phyloP scores from a whole-genome alignment of 2,888 invertebrate species.

The Chaitophorus viminalis region DNA sequence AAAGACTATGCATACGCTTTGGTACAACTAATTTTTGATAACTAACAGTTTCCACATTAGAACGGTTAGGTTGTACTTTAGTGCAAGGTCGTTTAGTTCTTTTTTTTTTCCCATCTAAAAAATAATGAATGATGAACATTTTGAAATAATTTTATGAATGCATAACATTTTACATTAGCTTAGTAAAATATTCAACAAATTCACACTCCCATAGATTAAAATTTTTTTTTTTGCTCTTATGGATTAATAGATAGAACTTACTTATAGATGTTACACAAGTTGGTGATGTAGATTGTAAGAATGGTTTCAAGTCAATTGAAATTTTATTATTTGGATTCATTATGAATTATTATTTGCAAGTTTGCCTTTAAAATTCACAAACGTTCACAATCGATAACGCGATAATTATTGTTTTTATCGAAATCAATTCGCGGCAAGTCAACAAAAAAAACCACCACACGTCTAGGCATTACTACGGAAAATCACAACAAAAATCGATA shows the following conservation, averaged over 20 bases:
- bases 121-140: neutral
- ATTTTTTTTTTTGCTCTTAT: neutral
- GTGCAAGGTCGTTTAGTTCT: conserved; percentile 40
- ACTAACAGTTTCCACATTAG: conserved; percentile 48
- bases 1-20: conserved; percentile 70
- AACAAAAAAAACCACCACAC: neutral
- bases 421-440: conserved; percentile 36
- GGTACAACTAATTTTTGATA: conserved; percentile 70
- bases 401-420: conserved; percentile 54
- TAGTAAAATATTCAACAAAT: neutral
- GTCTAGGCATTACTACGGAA: neutral
- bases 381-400: conserved; percentile 41
- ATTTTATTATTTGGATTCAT: conserved; percentile 45
- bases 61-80: conserved; percentile 31
- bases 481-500: conserved; percentile 49
- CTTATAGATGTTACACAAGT: neutral
- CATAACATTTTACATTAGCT: too few species aligned
- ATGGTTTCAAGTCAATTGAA: conserved; percentile 46
- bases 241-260: neutral
- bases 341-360: neutral
- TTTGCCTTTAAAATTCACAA: conserved; percentile 57
- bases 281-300: conserved; percentile 36
- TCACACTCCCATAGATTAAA: neutral
- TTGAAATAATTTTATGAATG: neutral
- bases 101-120: conserved; percentile 45